These are phyloP conservation scores for Podilymbus podiceps DNA, from an alignment of 2,113 vertebrate genomes.

Conservation along the genomic window DNA sequence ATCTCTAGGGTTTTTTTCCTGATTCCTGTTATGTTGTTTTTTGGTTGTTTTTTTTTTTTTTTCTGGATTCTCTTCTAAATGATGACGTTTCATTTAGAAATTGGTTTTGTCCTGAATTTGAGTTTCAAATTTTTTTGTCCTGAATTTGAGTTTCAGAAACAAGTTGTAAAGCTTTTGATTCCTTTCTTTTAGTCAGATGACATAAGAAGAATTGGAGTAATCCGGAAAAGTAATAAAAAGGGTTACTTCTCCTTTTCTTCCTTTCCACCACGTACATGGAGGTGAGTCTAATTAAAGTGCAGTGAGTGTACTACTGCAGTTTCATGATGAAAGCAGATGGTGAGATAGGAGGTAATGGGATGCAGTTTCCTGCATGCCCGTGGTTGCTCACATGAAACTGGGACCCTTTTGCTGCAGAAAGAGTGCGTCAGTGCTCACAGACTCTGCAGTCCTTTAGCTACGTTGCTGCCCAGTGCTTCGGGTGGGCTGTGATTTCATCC, in stretches of 20 bases:
- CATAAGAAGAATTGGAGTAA: neutral
- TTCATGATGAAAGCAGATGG: neutral
- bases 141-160: neutral
- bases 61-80: neutral
- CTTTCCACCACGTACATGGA: neutral
- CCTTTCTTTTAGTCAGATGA: neutral
- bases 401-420: neutral
- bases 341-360: neutral
- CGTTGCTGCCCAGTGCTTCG: neutral
- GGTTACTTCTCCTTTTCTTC: neutral
- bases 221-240: neutral
- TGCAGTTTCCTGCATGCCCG: neutral
- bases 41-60: neutral
- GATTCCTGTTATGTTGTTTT: neutral
- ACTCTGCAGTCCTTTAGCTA: neutral
- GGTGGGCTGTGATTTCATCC: neutral
- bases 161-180: neutral
- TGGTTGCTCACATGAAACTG: neutral
- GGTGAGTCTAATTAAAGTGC: neutral
- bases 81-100: neutral
- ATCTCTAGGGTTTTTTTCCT: fast-evolving
- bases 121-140: neutral
- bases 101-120: neutral
- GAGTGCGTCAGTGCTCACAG: fast-evolving
- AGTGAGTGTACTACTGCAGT: neutral